Evolutionary conservation across 2,888 invertebrate genomes (phyloP).

Genomic region (Cetonia aurata): DNA sequence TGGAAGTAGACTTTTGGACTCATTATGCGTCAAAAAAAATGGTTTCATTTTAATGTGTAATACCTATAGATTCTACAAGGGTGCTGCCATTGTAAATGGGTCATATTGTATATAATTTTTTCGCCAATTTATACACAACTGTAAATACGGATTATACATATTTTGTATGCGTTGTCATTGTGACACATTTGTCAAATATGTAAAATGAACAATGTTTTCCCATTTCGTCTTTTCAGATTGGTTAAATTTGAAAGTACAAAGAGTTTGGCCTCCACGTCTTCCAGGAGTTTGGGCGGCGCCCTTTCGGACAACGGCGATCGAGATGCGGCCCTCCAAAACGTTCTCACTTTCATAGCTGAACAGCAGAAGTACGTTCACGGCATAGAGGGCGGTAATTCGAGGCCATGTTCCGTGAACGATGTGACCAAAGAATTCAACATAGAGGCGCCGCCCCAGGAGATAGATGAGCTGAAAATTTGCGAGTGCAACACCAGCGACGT

Average conservation of each 20-base stretch:
- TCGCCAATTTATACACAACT: not conserved
- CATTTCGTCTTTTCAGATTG: conserved; percentile 67
- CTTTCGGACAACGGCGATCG: conserved; percentile 73
- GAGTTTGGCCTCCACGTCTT: conserved; percentile 81
- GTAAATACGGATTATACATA: no score
- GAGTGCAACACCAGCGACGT: conserved; percentile 49
- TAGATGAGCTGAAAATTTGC: conserved; percentile 59
- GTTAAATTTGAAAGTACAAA: conserved; percentile 86
- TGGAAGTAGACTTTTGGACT: no score
- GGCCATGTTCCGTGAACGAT: conserved; percentile 68
- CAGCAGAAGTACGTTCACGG: conserved; percentile 79
- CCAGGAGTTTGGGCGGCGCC: conserved; percentile 73
- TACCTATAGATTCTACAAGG: no score
- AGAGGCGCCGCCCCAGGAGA: conserved; percentile 69
- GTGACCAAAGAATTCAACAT: conserved; percentile 68
- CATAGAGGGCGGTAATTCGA: conserved; percentile 72
- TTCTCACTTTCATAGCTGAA: conserved; percentile 81
- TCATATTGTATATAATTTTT: no score
- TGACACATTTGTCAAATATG: conserved; percentile 30
- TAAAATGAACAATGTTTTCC: conserved; percentile 38
- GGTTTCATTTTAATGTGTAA: no score
- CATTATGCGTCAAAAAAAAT: no score
- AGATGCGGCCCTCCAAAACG: conserved; percentile 79
- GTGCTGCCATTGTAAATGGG: no score
- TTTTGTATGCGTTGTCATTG: conserved; percentile 5